Conservation (phyloP, 2,888 invertebrate genomes). For the Iphiclides podalirius region DNA sequence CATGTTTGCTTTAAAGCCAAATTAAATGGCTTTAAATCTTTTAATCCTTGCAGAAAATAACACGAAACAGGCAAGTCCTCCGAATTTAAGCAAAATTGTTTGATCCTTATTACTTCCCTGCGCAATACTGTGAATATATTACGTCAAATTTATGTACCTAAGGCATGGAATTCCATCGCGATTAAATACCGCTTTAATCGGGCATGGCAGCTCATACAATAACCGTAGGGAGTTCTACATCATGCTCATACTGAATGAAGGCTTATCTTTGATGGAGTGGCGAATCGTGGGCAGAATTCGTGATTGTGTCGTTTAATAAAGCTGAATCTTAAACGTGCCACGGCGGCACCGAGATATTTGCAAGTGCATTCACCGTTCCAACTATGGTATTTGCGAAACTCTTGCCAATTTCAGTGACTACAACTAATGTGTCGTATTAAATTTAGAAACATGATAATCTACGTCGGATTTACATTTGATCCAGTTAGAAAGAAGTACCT, state of each 20-base stretch:
- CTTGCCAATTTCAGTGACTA: background rate
- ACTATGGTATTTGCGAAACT: conserved; percentile 51
- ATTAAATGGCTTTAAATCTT: background rate
- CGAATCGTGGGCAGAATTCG: conserved; percentile 64
- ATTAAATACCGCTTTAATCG: conserved; percentile 12
- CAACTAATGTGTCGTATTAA: background rate
- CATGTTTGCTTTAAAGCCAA: conserved; percentile 88
- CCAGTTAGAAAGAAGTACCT: no score
- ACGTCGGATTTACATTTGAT: background rate
- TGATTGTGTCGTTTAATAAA: conserved; percentile 66
- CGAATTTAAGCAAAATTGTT: no score
- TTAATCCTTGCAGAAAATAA: no score
- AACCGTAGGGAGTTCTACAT: conserved; percentile 24
- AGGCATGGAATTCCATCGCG: background rate
- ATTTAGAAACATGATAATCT: background rate
- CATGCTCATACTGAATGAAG: conserved; percentile 41
- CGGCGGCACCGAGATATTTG: conserved; percentile 46
- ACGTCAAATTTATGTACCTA: background rate
- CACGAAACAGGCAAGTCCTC: no score
- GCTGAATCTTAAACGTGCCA: conserved; percentile 51
- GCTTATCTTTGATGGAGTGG: conserved; percentile 57
- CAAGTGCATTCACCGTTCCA: conserved; percentile 56
- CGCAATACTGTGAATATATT: no score
- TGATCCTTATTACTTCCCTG: no score
- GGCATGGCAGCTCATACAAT: conserved; percentile 12